Base-by-base conservation (phyloP, 2,888 invertebrate species). In the Sesia apiformis region DNA sequence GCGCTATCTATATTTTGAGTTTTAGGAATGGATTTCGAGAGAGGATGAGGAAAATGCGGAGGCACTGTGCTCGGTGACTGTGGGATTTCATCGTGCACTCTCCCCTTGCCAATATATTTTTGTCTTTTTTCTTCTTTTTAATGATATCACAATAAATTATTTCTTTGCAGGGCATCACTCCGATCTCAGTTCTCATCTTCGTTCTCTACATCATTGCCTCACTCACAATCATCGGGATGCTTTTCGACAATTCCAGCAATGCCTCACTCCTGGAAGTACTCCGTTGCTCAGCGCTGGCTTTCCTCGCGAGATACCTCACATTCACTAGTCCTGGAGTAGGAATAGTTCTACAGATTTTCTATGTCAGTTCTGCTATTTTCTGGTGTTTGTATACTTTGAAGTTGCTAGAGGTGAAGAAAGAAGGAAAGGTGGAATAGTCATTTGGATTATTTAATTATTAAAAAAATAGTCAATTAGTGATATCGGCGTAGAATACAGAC, bases 171-270 rank as follows among this genome's bases (percentile, higher is more conserved):
- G 91, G 90, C 6, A 88, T 93, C 80, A 91, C 90, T 56, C 92
- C 92, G 46, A 63, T 91, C 6, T 89, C 91, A 3, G 92, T 93
- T 3, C 76, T 92, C 7, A 76, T 90, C 52, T 91, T 91, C 67
- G 91, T 93, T 0, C 58, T 90, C 50, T 94, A 94, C 84, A 92
- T 94, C 61, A 89, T 94, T 51, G 90, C 91, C 3, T 93, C 94
- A 0, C 78, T 95, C 7, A 93, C 93, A 0, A 84, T 92, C 39
- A 93, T 95, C 53, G 94, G 95, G 0, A 90, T 94, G 89, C 73
- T 95, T 5, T 93, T 95, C 64, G 95, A 95, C 64, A 91, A 92
- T 63, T 91, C 91, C 49, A 88, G 90, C 4, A 85, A 91, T 63
- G 93, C 93, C 0, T 89, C 91, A 4, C 67, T 91, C 2, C 80